phyloP scores from a whole-genome alignment of 2,797 vertebrate species.

The Apodemus agrarius region DNA sequence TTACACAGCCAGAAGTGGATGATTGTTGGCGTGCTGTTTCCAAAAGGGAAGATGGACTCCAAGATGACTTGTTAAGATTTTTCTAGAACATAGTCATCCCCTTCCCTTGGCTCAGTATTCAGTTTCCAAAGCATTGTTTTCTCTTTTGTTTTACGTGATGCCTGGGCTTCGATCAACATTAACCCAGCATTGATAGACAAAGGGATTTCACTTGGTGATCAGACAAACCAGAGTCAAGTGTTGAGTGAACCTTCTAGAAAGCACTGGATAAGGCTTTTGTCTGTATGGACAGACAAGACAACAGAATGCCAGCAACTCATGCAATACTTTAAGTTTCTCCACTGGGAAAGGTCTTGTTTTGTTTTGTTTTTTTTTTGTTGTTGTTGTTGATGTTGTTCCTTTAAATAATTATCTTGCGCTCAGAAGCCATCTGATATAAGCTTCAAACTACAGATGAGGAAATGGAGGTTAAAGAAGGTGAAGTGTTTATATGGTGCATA shows the following conservation, averaged over 20 bases:
- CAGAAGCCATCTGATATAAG: neutral
- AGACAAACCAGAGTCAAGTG: neutral
- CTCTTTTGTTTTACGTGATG: neutral
- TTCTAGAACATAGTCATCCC: neutral
- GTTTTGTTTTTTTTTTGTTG: neutral
- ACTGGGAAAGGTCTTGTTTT: neutral
- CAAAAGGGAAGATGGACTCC: neutral
- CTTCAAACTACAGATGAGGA: neutral
- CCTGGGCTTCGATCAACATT: neutral
- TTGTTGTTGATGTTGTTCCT: neutral
- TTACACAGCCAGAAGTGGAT: neutral
- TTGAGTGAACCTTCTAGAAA: neutral
- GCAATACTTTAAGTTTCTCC: slow-evolving; percentile 5
- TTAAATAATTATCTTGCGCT: neutral
- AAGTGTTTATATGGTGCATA: neutral
- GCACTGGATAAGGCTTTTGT: neutral
- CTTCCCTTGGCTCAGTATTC: neutral
- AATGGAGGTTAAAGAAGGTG: neutral
- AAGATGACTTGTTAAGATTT: slow-evolving; percentile 12
- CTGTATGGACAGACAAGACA: slow-evolving; percentile 23
- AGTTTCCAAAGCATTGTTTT: slow-evolving; percentile 50
- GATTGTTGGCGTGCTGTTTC: neutral
- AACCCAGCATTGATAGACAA: neutral
- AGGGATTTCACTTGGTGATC: neutral
- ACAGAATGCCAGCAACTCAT: neutral